Evolutionary conservation across 1,140 invertebrate genomes (phyloP).

Genomic region (Microplitis demolitor): DNA sequence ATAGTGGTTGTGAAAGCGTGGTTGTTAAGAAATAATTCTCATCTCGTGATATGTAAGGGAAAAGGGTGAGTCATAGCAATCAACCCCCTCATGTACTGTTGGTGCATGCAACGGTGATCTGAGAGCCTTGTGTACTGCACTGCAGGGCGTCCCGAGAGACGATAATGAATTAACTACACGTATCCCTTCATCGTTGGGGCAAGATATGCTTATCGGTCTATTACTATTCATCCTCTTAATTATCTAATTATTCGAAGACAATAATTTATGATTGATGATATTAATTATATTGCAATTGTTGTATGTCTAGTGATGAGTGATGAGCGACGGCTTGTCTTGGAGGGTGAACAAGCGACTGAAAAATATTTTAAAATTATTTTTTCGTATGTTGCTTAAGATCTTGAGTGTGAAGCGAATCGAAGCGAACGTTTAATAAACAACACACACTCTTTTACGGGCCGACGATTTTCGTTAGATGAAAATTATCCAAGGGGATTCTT

Average conservation of each 20-base stretch:
- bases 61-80: slow-evolving; percentile 48
- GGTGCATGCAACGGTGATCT: not conserved
- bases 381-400: too few species aligned
- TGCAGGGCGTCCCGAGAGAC: slow-evolving; percentile 35
- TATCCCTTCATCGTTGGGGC: slow-evolving; percentile 33
- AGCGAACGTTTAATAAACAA: not conserved
- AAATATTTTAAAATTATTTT: too few species aligned
- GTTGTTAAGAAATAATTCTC: slow-evolving; percentile 45
- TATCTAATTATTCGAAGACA: too few species aligned
- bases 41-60: slow-evolving; percentile 33
- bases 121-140: not conserved
- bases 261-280: too few species aligned
- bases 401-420: too few species aligned
- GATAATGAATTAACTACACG: slow-evolving; percentile 52
- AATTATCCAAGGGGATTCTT: slow-evolving; percentile 35
- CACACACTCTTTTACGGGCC: not conserved
- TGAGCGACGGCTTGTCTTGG: too few species aligned
- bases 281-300: too few species aligned
- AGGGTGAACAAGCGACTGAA: too few species aligned
- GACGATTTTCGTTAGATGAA: not conserved
- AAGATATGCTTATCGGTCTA: not conserved
- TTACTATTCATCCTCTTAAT: too few species aligned
- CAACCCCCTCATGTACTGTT: slow-evolving; percentile 35
- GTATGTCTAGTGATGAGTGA: too few species aligned
- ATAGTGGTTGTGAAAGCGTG: slow-evolving; percentile 7